Evolutionary conservation across 2,113 vertebrate genomes (phyloP).

Genomic region (Lamprotornis superbus): DNA sequence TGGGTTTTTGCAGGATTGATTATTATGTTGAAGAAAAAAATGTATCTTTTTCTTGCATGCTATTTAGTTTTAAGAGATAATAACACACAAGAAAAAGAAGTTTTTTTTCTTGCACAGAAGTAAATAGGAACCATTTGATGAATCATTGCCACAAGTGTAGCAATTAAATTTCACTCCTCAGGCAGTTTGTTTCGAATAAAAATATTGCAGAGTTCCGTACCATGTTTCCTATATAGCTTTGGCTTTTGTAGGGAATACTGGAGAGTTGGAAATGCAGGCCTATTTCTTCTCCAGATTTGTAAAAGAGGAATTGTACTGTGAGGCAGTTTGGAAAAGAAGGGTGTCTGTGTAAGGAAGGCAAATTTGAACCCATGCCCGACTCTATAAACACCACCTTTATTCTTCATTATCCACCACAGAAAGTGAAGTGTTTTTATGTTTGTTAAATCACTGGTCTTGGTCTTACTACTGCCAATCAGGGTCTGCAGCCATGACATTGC

Average conservation of each 20-base stretch:
- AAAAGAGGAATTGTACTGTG: neutral
- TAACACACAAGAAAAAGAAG: neutral
- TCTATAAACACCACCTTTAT: conserved; percentile 1
- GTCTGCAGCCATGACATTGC: neutral
- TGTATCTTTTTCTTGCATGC: neutral
- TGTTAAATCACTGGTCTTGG: neutral
- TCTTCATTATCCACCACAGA: neutral
- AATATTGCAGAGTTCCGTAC: neutral
- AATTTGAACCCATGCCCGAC: neutral
- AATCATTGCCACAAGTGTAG: neutral
- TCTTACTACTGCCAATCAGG: neutral
- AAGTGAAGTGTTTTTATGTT: neutral
- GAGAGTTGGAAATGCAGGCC: neutral
- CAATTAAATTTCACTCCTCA: neutral
- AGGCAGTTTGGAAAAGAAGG: neutral
- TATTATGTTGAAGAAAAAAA: neutral
- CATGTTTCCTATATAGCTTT: neutral
- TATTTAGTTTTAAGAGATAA: conserved; percentile 2
- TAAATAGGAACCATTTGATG: neutral
- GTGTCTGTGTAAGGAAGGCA: neutral
- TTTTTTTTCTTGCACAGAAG: neutral
- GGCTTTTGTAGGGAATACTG: neutral
- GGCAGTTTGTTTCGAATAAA: conserved; percentile 2
- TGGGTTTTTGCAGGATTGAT: neutral
- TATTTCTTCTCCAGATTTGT: neutral